A percentile compares a stretch with the other conserved stretches of the same genome.
Conservation (phyloP, 2,113 vertebrate species). For the Sceloporus undulatus region DNA sequence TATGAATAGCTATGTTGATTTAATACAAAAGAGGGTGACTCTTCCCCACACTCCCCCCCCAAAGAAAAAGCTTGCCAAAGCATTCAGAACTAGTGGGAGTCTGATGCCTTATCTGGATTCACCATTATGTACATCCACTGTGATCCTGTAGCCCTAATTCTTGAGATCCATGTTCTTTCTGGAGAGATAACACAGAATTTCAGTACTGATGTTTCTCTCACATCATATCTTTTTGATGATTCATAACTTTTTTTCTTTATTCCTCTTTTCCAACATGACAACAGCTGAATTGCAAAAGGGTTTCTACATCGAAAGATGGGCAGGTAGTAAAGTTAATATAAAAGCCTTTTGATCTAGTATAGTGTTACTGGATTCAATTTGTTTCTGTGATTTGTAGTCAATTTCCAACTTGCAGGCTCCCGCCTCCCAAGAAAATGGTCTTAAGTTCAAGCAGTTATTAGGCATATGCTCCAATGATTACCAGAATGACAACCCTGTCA, state of each 20-base stretch:
- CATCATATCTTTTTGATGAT: conserved; percentile 5
- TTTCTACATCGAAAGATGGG: background rate
- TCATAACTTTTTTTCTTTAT: background rate
- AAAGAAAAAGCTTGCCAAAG: no score
- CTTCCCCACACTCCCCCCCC: no score
- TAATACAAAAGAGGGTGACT: no score
- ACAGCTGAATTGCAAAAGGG: background rate
- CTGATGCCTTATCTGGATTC: no score
- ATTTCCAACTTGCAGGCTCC: conserved; percentile 66
- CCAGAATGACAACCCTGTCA: conserved; percentile 73
- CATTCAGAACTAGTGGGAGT: no score
- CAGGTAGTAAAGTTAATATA: conserved; percentile 1
- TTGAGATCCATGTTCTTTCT: background rate
- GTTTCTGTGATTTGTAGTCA: conserved; percentile 65
- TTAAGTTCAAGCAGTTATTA: conserved; percentile 72
- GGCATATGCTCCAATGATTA: conserved; percentile 73
- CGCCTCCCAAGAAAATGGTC: conserved; percentile 51
- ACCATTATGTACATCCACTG: background rate
- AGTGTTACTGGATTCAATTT: conserved; percentile 61
- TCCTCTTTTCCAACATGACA: background rate
- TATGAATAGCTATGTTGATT: no score
- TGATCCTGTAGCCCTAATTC: background rate
- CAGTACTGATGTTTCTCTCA: background rate
- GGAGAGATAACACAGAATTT: background rate
- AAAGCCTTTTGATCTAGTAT: conserved; percentile 53